A percentile compares a stretch with the other conserved stretches of the same genome.
Evolutionary conservation across 2,888 invertebrate species (phyloP).

Genomic region (Teleogryllus oceanicus): DNA sequence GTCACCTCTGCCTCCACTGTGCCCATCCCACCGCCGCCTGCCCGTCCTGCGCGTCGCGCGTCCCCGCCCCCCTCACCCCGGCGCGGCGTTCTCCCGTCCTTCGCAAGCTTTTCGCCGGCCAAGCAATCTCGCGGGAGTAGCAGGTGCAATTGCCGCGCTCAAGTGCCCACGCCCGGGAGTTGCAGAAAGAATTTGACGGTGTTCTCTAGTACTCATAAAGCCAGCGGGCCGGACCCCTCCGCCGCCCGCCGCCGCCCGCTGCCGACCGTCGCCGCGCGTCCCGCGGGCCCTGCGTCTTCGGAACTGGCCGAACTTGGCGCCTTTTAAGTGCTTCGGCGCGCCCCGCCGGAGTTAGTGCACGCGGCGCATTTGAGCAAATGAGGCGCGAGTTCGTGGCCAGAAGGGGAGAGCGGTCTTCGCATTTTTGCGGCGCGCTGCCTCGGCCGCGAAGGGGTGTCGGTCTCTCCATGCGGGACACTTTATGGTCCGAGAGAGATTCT

Average conservation of each 20-base stretch:
- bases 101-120: background rate
- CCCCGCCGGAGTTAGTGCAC: no score
- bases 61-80: background rate
- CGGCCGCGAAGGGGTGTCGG: no score
- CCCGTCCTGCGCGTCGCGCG: background rate
- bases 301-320: no score
- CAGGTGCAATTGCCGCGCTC: background rate
- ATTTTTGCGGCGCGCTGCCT: no score
- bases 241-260: background rate
- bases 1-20: background rate
- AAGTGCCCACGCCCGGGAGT: background rate
- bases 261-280: background rate
- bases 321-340: no score
- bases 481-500: no score
- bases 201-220: slow-evolving; percentile 11
- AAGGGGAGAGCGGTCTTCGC: no score
- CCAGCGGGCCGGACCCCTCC: background rate
- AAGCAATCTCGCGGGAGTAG: slow-evolving; percentile 11
- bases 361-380: no score
- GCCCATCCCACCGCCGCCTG: background rate
- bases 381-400: no score
- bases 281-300: background rate
- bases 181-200: slow-evolving; percentile 3
- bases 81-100: background rate
- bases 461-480: no score